phyloP scores from a whole-genome alignment of 2,113 vertebrate species.

The Dicerorhinus sumatrensis region DNA sequence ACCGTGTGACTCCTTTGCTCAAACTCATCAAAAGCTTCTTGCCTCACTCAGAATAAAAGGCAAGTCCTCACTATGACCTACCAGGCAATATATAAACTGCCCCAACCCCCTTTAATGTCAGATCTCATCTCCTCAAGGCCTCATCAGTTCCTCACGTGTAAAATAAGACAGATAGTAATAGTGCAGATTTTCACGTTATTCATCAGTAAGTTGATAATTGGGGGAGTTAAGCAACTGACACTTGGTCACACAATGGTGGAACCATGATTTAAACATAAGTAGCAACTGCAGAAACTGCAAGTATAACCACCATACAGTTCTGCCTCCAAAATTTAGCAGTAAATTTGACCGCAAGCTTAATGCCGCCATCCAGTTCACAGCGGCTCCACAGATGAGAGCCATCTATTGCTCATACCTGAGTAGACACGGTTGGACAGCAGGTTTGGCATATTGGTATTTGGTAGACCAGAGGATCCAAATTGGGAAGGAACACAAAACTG shows the following conservation, averaged over 20 bases:
- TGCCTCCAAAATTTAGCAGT: background rate
- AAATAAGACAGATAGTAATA: background rate
- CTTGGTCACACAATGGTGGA: background rate
- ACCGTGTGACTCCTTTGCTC: background rate
- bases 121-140: background rate
- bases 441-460: slow-evolving; percentile 88
- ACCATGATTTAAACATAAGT: background rate
- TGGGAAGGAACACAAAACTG: slow-evolving; percentile 93
- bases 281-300: background rate
- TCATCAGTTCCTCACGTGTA: background rate
- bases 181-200: background rate
- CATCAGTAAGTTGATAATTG: background rate
- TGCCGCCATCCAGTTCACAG: background rate
- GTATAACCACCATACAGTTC: background rate
- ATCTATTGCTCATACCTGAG: slow-evolving; percentile 87
- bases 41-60: slow-evolving; percentile 2
- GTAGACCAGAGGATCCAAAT: slow-evolving; percentile 88
- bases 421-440: slow-evolving; percentile 88
- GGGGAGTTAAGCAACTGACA: background rate
- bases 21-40: background rate
- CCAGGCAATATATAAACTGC: background rate
- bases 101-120: background rate
- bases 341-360: background rate
- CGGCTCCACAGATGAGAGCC: background rate
- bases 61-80: background rate